Conservation (phyloP, 2,113 vertebrate genomes). For the Sinocyclocheilus grahami region DNA sequence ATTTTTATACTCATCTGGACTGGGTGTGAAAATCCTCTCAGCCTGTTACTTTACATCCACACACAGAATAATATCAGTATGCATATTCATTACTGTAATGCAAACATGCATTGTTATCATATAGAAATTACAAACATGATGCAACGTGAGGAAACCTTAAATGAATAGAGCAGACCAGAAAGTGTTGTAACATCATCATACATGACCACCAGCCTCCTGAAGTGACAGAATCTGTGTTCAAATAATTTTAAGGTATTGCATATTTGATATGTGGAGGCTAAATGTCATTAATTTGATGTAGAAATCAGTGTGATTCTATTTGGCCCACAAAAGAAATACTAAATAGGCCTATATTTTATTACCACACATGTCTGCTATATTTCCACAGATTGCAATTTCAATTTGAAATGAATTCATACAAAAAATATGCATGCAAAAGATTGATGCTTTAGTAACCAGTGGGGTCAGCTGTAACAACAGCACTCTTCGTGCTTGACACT, state of each 20-base stretch:
- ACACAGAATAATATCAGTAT: background rate
- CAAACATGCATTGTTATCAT: background rate
- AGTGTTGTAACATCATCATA: background rate
- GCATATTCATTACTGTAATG: background rate
- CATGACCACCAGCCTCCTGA: slow-evolving; percentile 2
- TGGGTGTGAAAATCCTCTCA: background rate
- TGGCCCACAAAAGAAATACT: background rate
- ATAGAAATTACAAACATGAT: background rate
- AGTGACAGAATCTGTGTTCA: background rate
- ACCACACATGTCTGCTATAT: background rate
- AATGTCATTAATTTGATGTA: background rate
- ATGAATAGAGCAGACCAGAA: background rate
- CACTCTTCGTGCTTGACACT: background rate
- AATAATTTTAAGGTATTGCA: background rate
- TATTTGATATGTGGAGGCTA: background rate
- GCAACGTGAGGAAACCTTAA: background rate
- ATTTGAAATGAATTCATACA: background rate
- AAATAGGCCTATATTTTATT: background rate
- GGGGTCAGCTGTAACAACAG: background rate
- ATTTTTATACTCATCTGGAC: background rate
- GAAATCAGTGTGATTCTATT: background rate
- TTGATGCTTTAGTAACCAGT: background rate
- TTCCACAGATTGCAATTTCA: background rate
- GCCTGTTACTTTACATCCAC: background rate
- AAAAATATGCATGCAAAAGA: background rate